Evolutionary conservation across 1,140 invertebrate genomes (phyloP).

Genomic region (Tetraneura akinire): DNA sequence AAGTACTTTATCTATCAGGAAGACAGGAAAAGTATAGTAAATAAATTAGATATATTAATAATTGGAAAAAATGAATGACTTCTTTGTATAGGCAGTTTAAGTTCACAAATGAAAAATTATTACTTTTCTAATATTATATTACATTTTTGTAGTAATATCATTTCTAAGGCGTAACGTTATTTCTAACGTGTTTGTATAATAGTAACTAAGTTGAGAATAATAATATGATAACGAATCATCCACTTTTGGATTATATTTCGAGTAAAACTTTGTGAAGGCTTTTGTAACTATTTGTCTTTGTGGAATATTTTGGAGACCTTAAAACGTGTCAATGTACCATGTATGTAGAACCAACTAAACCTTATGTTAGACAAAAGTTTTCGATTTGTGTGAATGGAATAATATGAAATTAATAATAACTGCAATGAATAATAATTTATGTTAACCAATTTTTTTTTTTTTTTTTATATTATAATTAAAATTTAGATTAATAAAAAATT

Average conservation of each 20-base stretch:
- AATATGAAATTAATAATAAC: not conserved
- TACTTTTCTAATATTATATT: no score
- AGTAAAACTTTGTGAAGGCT: not conserved
- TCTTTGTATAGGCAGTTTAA: no score
- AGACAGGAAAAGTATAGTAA: no score
- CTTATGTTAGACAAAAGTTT: not conserved
- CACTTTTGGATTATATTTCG: not conserved
- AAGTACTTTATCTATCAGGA: no score
- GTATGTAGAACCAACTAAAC: not conserved
- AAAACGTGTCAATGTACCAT: not conserved
- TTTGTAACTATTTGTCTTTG: conserved; percentile 21
- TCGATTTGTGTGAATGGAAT: not conserved
- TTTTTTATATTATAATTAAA: no score
- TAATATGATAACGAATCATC: conserved; percentile 8
- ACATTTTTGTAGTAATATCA: no score
- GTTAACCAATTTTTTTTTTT: not conserved
- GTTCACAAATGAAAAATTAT: no score
- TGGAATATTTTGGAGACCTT: not conserved
- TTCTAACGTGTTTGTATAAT: not conserved
- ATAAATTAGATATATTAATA: no score
- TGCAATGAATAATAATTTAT: not conserved
- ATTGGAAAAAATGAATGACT: no score
- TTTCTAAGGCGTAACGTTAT: not conserved
- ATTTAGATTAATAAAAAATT: no score
- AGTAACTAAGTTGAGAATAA: not conserved